Percentiles rank a stretch among this genome's conserved stretches.
These are phyloP conservation scores for Chamaea fasciata DNA, from an alignment of 2,113 vertebrate genomes.

Conservation along the genomic window DNA sequence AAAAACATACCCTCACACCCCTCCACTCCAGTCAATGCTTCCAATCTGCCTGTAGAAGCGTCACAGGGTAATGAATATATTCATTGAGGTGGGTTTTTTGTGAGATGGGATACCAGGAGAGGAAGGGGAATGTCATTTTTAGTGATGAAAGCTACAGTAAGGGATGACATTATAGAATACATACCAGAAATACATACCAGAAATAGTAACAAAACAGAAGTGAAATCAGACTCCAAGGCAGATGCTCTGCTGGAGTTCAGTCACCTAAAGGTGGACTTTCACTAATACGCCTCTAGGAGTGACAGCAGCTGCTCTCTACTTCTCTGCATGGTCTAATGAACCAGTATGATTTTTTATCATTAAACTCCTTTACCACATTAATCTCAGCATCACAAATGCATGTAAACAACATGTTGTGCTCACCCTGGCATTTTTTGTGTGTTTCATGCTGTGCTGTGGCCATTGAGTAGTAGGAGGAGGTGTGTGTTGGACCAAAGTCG, in stretches of 20 bases:
- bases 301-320: background rate
- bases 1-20: background rate
- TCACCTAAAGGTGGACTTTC: background rate
- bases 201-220: background rate
- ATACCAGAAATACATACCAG: background rate
- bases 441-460: background rate
- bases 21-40: background rate
- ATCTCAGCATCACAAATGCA: background rate
- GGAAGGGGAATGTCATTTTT: background rate
- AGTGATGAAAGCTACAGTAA: background rate
- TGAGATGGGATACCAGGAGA: background rate
- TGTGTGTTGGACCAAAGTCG: background rate
- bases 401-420: fast-evolving
- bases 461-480: background rate
- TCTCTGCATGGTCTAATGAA: background rate
- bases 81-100: fast-evolving
- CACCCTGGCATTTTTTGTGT: background rate
- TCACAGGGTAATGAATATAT: background rate
- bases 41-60: background rate
- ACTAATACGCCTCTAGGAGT: background rate
- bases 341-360: background rate
- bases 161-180: background rate
- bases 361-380: background rate
- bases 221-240: background rate
- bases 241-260: background rate